Evolutionary conservation across 2,888 invertebrate genomes (phyloP).

Genomic region (Xestia rhomboidea): DNA sequence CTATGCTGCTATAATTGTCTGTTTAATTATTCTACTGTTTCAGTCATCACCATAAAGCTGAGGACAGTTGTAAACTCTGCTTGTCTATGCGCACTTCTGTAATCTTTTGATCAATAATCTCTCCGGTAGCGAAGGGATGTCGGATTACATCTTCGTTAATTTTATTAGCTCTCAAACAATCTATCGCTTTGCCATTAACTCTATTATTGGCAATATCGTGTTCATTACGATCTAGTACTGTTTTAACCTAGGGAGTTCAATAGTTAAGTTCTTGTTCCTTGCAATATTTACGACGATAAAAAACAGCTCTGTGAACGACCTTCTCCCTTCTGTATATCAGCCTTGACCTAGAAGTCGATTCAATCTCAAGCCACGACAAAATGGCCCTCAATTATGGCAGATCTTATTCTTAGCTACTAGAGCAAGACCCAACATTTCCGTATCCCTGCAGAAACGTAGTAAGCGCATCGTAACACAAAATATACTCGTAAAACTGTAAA

Average conservation of each 20-base stretch:
- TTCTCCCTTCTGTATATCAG: conserved; percentile 17
- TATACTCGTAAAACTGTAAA: conserved; percentile 52
- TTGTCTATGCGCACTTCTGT: conserved; percentile 46
- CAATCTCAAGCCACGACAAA: conserved; percentile 19
- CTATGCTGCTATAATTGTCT: conserved; percentile 53
- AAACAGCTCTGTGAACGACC: background rate
- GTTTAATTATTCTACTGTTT: conserved; percentile 57
- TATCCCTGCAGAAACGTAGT: conserved; percentile 12
- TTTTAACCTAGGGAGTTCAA: conserved; percentile 11
- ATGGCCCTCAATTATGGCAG: conserved; percentile 38
- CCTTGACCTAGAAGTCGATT: conserved; percentile 49
- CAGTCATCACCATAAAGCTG: conserved; percentile 53
- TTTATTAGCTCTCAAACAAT: conserved; percentile 62
- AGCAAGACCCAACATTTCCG: conserved; percentile 44
- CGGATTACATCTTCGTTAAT: conserved; percentile 53
- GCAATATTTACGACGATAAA: conserved; percentile 17
- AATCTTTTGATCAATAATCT: conserved; percentile 63
- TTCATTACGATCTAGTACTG: conserved; percentile 33
- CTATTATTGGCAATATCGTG: conserved; percentile 52
- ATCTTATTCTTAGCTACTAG: conserved; percentile 37
- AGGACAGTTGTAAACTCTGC: conserved; percentile 52
- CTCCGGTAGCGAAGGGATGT: conserved; percentile 33
- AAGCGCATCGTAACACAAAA: conserved; percentile 31
- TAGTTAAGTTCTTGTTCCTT: conserved; percentile 2
- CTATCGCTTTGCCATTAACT: conserved; percentile 46